Conservation (phyloP, 2,797 vertebrate genomes). For the Dendrocincla fuliginosa region DNA sequence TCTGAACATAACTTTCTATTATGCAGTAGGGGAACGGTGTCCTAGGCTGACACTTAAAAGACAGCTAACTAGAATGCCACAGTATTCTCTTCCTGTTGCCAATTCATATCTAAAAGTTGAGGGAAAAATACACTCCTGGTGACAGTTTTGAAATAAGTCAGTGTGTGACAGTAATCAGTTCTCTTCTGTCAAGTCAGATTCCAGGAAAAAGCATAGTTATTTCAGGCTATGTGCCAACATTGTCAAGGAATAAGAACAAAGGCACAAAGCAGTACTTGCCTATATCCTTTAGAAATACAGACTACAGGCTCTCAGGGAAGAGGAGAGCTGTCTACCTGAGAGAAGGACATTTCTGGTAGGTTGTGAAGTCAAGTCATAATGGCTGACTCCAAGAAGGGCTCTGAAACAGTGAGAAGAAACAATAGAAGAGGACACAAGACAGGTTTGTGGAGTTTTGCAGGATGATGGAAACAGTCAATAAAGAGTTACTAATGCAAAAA, state of each 20-base stretch:
- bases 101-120: slow-evolving; percentile 20
- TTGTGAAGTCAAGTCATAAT: background rate
- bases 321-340: background rate
- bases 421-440: background rate
- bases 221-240: slow-evolving; percentile 2
- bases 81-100: slow-evolving; percentile 6
- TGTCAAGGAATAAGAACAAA: slow-evolving; percentile 14
- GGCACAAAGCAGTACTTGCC: background rate
- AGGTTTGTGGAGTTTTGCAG: background rate
- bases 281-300: background rate
- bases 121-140: background rate
- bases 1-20: background rate
- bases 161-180: slow-evolving; percentile 21
- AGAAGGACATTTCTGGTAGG: background rate
- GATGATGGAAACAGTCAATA: background rate
- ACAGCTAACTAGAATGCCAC: background rate
- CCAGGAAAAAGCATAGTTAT: background rate
- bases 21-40: background rate
- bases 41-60: slow-evolving; percentile 18
- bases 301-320: background rate
- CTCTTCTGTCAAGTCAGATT: background rate
- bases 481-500: background rate
- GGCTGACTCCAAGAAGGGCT: background rate
- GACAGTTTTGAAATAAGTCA: slow-evolving; percentile 22
- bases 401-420: background rate